Base-by-base conservation (phyloP, 2,797 vertebrate genomes). In the Pipistrellus kuhlii region DNA sequence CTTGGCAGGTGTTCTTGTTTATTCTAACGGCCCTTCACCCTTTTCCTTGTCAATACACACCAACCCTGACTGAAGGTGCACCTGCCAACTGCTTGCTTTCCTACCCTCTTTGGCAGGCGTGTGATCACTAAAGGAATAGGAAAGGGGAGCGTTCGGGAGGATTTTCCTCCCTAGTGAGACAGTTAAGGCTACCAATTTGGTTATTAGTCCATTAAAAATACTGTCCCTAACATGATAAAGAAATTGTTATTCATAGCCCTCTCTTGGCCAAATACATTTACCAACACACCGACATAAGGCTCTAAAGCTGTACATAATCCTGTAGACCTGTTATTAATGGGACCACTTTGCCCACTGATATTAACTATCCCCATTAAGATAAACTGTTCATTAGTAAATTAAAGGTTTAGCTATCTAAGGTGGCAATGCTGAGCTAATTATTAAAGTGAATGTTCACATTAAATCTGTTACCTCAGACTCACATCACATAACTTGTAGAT, bases 381-480 rank as follows among this genome's bases (percentile, higher is more conserved):
- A 83, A 77, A 25, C 62, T 69, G 5, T 38, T 76, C 25, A 77
- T 85, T 32, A 94, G 51, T 53, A 85, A 94, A 90, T 35, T 32
- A 68, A 83, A 68, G 6, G 48, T n/a, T 76, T 86, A 86, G 68
- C 53, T 93, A 20, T 69, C 20, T 51, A 32, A 71, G 83, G 46
- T 66, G 59, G 7, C 48, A 93, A 62, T 78, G n/a, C 18, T 64
- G 23, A 90, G 13, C n/a, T 62, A 57, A 76, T 44, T 64, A 92
- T 38, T 20, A 25, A 89, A 92, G 18, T 51, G 23, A 94, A 84
- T 38, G 68, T n/a, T 71, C 51, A 85, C 25, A 59, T 55, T 92
- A 38, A 53, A 30, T 55, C 53, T 82, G 48, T 69, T 76, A 76
- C 48, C 59, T 77, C 21, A 62, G 17, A 76, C 51, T 51, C 51